These are phyloP conservation scores for Chaetodon trifascialis DNA, from an alignment of 2,113 vertebrate genomes.

Conservation along the genomic window DNA sequence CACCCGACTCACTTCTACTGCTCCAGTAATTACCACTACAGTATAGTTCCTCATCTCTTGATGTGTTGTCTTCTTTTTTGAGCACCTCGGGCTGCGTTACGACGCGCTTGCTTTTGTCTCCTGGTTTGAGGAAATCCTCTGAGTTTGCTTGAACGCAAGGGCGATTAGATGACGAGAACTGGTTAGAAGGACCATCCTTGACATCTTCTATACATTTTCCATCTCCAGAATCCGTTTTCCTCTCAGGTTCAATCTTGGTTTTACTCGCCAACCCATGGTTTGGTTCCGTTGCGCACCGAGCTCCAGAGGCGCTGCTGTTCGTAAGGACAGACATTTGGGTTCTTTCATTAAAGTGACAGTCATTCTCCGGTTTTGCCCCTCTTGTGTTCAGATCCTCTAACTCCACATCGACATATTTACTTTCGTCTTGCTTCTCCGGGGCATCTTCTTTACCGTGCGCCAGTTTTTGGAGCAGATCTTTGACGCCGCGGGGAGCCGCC, in stretches of 20 bases:
- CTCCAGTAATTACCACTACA: constrained; percentile 58
- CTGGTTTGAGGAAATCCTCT: not conserved
- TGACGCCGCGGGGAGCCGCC: constrained; percentile 37
- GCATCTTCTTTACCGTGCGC: constrained; percentile 23
- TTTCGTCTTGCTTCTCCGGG: constrained; percentile 53
- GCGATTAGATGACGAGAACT: not conserved
- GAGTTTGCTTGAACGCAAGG: not conserved
- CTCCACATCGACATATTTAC: constrained; percentile 78
- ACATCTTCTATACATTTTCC: not conserved
- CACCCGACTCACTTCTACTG: constrained; percentile 67
- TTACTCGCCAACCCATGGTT: not conserved
- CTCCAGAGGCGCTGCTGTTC: constrained; percentile 3
- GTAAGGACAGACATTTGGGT: constrained; percentile 45
- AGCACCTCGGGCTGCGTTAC: constrained; percentile 2
- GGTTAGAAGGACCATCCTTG: rapidly evolving
- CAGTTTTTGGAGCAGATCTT: constrained; percentile 40
- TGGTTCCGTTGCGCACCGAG: constrained; percentile 9
- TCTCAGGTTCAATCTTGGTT: not conserved
- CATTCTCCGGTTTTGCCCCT: constrained; percentile 31
- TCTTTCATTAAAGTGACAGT: constrained; percentile 45
- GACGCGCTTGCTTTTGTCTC: constrained; percentile 5
- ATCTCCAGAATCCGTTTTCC: not conserved
- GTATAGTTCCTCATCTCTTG: constrained; percentile 72
- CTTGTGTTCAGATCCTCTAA: constrained; percentile 31
- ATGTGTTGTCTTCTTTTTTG: constrained; percentile 53